These are phyloP conservation scores for Hoplostethus mediterraneus DNA, from an alignment of 2,797 vertebrate species.

Conservation along the genomic window DNA sequence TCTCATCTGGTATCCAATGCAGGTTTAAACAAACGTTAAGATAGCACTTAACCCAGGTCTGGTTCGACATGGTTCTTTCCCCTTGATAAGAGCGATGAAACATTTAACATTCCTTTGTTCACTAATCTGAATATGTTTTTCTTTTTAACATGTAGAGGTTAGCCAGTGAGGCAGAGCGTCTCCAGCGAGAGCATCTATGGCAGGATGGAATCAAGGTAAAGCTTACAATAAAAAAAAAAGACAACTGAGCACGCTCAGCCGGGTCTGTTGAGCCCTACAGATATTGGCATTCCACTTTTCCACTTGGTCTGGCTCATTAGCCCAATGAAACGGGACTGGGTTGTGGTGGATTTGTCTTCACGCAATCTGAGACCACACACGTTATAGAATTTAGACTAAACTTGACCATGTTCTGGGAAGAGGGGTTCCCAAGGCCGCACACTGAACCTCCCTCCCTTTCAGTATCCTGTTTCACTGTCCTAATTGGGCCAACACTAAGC, in stretches of 20 bases:
- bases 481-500: no score
- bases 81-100: background rate
- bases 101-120: conserved; percentile 5
- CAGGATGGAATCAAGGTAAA: conserved; percentile 97
- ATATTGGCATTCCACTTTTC: conserved; percentile 70
- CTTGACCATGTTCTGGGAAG: no score
- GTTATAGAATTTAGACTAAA: no score
- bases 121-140: conserved; percentile 42
- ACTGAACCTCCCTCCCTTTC: no score
- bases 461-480: no score
- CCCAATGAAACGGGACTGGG: conserved; percentile 38
- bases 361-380: no score
- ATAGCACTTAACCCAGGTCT: background rate
- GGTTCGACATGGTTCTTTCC: background rate
- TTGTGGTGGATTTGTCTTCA: no score
- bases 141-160: conserved; percentile 85
- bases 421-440: no score
- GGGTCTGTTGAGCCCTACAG: conserved; percentile 60
- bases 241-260: conserved; percentile 51
- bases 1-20: no score
- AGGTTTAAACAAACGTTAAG: background rate
- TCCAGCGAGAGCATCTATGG: conserved; percentile 95
- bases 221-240: conserved; percentile 23
- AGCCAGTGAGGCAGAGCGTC: conserved; percentile 92
- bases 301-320: conserved; percentile 58